Conservation (phyloP, 1,140 invertebrate genomes). For the Drosophila erecta region DNA sequence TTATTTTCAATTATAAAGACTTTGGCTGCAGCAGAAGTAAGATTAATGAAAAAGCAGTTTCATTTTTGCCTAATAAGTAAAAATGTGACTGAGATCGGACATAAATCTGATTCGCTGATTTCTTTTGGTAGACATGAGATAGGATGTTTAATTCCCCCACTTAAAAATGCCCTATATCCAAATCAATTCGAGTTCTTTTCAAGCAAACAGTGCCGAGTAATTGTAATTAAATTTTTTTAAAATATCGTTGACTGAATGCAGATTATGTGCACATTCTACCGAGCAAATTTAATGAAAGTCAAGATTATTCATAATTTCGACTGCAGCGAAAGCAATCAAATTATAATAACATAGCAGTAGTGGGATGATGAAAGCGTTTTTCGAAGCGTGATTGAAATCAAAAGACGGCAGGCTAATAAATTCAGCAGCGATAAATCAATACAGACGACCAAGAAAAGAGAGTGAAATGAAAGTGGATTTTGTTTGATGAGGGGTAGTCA, state of each 20-base stretch:
- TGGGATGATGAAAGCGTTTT: constrained; percentile 57
- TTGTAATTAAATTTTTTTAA: constrained; percentile 21
- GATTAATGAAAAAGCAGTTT: not conserved
- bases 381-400: constrained; percentile 65
- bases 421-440: constrained; percentile 75
- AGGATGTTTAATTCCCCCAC: not conserved
- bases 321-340: constrained; percentile 74
- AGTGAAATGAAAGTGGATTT: constrained; percentile 27
- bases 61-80: not conserved
- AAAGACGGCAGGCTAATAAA: constrained; percentile 66
- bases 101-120: no score
- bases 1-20: constrained; percentile 41
- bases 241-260: not conserved
- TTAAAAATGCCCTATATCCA: not conserved
- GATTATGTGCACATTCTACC: not conserved
- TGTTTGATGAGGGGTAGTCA: constrained; percentile 24
- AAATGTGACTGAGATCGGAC: constrained; percentile 3
- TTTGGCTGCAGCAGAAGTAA: constrained; percentile 2
- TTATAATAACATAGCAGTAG: constrained; percentile 51
- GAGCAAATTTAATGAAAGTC: constrained; percentile 4
- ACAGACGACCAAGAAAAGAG: constrained; percentile 26
- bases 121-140: not conserved
- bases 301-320: constrained; percentile 59
- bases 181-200: constrained; percentile 5
- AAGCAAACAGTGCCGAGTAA: not conserved